These are phyloP conservation scores for Psittacula derbiana DNA, from an alignment of 2,797 vertebrate genomes.

Conservation along the genomic window DNA sequence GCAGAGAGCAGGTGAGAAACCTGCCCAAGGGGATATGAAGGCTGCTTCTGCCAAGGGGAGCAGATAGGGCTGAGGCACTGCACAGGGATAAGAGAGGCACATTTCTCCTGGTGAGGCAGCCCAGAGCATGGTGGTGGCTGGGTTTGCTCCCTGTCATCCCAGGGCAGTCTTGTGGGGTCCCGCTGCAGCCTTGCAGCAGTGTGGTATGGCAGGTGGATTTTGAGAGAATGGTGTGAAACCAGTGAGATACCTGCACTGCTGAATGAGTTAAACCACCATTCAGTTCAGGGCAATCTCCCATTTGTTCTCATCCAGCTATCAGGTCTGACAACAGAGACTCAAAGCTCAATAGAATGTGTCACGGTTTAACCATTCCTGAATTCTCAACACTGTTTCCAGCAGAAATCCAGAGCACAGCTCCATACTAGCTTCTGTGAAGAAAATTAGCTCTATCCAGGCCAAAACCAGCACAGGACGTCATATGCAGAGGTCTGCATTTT, in stretches of 20 bases:
- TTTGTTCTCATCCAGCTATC: neutral
- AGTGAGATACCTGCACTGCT: neutral
- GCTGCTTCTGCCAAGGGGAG: neutral
- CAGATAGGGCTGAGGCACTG: neutral
- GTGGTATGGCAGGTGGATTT: accelerated
- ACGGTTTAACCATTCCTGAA: neutral
- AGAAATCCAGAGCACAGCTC: neutral
- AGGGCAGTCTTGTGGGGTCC: accelerated
- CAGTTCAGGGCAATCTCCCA: neutral
- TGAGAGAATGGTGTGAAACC: neutral
- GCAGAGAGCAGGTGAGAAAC: neutral
- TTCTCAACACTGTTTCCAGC: neutral
- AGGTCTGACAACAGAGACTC: neutral
- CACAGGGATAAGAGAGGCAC: accelerated
- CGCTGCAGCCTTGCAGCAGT: neutral
- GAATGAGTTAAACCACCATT: neutral
- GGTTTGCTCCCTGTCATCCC: neutral
- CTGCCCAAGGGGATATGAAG: neutral
- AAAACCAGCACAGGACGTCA: neutral
- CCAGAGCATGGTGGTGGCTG: accelerated
- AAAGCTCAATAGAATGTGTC: neutral
- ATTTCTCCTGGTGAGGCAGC: neutral
- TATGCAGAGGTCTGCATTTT: neutral
- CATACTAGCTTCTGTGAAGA: neutral
- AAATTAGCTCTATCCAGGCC: neutral